A percentile compares a stretch with the other conserved stretches of the same genome.
phyloP scores from a whole-genome alignment of 2,113 vertebrate genomes.

The Electrona antarctica region DNA sequence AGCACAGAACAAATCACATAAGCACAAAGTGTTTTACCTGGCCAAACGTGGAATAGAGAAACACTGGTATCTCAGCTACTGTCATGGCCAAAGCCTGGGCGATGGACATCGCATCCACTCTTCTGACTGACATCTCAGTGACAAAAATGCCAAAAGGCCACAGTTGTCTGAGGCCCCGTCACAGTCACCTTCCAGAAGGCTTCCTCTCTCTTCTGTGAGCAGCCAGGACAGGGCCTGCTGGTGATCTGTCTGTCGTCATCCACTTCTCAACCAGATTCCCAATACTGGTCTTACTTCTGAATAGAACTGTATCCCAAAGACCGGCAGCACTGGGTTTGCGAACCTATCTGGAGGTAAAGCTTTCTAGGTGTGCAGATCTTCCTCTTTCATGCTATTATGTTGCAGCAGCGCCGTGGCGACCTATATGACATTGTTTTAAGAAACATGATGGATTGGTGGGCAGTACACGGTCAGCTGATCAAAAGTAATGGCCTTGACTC shows the following conservation, averaged over 20 bases:
- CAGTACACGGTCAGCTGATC: background rate
- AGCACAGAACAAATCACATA: background rate
- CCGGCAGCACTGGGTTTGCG: background rate
- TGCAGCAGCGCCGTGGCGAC: background rate
- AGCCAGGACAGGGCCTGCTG: constrained; percentile 48
- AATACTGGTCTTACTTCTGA: constrained; percentile 19
- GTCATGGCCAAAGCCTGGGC: constrained; percentile 98
- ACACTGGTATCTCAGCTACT: constrained; percentile 96
- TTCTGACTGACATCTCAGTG: constrained; percentile 86
- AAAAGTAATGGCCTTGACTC: background rate
- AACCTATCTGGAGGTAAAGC: background rate
- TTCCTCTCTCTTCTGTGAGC: constrained; percentile 38
- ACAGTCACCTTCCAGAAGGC: constrained; percentile 31
- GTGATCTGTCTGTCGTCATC: constrained; percentile 35
- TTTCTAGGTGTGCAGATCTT: background rate
- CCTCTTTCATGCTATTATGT: background rate
- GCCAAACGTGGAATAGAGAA: constrained; percentile 94
- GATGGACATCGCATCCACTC: constrained; percentile 88
- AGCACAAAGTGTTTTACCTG: constrained; percentile 82
- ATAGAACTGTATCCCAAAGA: constrained; percentile 20
- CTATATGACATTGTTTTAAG: background rate
- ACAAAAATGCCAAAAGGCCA: constrained; percentile 25
- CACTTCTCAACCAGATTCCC: constrained; percentile 17
- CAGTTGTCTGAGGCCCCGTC: constrained; percentile 12
- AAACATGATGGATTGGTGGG: background rate